phyloP scores from a whole-genome alignment of 2,888 invertebrate genomes.

The Apocheima hispidaria region DNA sequence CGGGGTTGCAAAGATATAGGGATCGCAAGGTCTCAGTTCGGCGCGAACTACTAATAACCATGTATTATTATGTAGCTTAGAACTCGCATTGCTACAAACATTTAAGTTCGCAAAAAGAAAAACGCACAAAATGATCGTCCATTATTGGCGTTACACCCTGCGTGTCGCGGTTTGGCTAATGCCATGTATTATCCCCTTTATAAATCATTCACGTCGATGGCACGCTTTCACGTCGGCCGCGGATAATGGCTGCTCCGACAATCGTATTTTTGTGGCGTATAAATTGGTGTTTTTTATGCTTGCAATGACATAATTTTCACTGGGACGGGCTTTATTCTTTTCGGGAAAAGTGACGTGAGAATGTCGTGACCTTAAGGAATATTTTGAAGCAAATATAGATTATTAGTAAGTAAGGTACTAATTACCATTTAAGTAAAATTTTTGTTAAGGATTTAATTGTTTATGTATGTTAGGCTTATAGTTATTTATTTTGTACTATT shows the following conservation, averaged over 20 bases:
- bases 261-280: conserved; percentile 30
- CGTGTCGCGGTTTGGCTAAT: conserved; percentile 77
- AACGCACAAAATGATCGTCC: conserved; percentile 23
- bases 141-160: conserved; percentile 56
- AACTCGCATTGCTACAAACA: neutral
- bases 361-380: too few species aligned
- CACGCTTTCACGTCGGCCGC: conserved; percentile 53
- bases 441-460: too few species aligned
- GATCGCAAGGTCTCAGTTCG: too few species aligned
- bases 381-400: too few species aligned
- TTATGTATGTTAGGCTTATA: too few species aligned
- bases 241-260: conserved; percentile 29
- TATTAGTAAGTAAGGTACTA: too few species aligned
- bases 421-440: too few species aligned
- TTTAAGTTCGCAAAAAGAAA: conserved; percentile 15
- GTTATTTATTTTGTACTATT: too few species aligned
- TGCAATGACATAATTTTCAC: conserved; percentile 18
- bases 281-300: conserved; percentile 24
- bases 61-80: too few species aligned
- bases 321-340: conserved; percentile 4
- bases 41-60: too few species aligned
- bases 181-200: conserved; percentile 71
- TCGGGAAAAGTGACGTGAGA: neutral
- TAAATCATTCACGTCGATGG: conserved; percentile 80
- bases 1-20: too few species aligned